Percentiles rank a stretch among this genome's conserved stretches.
Conservation (phyloP, 2,888 invertebrate species). For the Lithophane leautieri region DNA sequence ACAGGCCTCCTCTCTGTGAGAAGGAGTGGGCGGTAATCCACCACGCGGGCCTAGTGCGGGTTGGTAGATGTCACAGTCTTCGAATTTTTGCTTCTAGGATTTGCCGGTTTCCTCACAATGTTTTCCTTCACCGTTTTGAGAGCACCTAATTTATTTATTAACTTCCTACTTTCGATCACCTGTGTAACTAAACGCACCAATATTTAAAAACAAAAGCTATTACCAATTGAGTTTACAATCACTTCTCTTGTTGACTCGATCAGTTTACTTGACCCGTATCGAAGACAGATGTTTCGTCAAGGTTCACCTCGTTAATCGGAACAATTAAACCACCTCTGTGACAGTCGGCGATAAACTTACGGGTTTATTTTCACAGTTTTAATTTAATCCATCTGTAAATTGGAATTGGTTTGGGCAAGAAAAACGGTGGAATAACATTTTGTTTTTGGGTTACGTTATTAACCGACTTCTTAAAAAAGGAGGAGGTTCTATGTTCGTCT, state of each 20-base stretch:
- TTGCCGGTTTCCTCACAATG: too few relatives aligned
- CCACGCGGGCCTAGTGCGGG: too few relatives aligned
- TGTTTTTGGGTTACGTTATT: background rate
- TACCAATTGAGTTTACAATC: constrained; percentile 37
- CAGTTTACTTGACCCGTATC: constrained; percentile 56
- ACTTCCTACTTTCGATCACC: background rate
- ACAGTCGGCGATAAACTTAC: constrained; percentile 52
- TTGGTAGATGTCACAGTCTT: too few relatives aligned
- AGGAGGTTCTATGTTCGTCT: too few relatives aligned
- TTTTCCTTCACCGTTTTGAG: too few relatives aligned
- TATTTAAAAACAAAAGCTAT: constrained; percentile 5
- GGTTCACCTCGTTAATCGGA: constrained; percentile 59
- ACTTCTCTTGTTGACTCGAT: constrained; percentile 30
- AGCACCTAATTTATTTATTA: too few relatives aligned
- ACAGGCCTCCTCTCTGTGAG: too few relatives aligned
- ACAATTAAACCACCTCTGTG: constrained; percentile 59
- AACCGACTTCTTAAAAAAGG: too few relatives aligned
- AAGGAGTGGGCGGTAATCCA: too few relatives aligned
- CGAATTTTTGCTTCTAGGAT: too few relatives aligned
- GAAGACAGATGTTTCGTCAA: constrained; percentile 67
- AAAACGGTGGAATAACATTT: background rate
- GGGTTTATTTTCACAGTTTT: constrained; percentile 52
- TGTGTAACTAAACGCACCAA: background rate
- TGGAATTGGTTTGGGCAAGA: background rate
- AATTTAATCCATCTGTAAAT: constrained; percentile 3